These are phyloP conservation scores for Enteromius unitaeniatus DNA, from an alignment of 2,797 vertebrate species.

Conservation along the genomic window DNA sequence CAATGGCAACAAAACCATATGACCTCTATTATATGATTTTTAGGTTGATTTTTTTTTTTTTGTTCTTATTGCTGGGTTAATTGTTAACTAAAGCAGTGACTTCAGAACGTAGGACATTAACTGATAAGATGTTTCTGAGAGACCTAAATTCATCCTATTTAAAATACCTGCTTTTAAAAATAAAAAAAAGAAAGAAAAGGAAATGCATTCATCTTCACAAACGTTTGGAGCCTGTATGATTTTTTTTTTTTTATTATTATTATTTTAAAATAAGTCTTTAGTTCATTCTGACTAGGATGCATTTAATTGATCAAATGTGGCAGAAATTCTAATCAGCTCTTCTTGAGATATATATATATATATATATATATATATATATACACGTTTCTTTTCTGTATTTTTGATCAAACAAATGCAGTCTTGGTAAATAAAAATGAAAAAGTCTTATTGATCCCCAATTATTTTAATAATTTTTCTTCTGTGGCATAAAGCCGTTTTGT, in stretches of 20 bases:
- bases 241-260: no score
- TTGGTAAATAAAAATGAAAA: not conserved
- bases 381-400: no score
- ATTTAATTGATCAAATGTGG: not conserved
- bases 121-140: not conserved
- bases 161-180: not conserved
- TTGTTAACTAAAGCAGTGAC: not conserved
- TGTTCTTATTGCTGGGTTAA: constrained; percentile 25
- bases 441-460: not conserved
- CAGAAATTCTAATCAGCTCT: not conserved
- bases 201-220: not conserved
- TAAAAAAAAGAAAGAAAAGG: not conserved
- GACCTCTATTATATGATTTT: not conserved
- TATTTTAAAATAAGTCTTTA: no score
- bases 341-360: no score
- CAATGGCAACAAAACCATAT: not conserved
- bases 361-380: no score
- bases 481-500: not conserved
- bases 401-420: not conserved
- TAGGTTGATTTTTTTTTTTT: not conserved
- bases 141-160: not conserved
- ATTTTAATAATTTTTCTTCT: not conserved
- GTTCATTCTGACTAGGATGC: no score
- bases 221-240: no score
- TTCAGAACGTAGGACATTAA: not conserved